Percentiles rank a stretch among this genome's conserved stretches.
Evolutionary conservation across 2,113 vertebrate genomes (phyloP).

Genomic region (Ancistrus triradiatus): DNA sequence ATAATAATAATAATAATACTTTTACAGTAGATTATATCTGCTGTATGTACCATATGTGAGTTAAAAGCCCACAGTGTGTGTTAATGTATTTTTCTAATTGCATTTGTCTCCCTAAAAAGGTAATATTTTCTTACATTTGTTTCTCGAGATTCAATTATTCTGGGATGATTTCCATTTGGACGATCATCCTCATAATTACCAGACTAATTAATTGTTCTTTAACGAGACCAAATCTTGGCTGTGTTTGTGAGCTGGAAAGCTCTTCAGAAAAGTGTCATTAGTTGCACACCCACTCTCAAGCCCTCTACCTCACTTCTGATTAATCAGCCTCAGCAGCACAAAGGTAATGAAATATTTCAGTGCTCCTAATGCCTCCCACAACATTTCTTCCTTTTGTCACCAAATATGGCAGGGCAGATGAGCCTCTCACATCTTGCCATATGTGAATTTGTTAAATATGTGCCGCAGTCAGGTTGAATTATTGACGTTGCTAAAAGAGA

Average conservation of each 20-base stretch:
- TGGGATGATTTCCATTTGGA: conserved; percentile 30
- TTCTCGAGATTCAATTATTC: conserved; percentile 36
- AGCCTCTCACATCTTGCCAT: conserved; percentile 10
- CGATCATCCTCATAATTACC: conserved; percentile 22
- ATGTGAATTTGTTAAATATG: conserved; percentile 32
- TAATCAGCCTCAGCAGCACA: conserved; percentile 66
- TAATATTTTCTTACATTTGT: conserved; percentile 34
- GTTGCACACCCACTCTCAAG: conserved; percentile 41
- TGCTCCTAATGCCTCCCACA: conserved; percentile 52
- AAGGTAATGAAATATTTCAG: conserved; percentile 62
- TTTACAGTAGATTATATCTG: no score
- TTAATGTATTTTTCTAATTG: conserved; percentile 6
- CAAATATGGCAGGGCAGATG: conserved; percentile 42
- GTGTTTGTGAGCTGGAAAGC: conserved; percentile 35
- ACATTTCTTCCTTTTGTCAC: conserved; percentile 41
- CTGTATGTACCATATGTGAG: neutral
- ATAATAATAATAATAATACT: no score
- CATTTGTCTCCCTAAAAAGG: conserved; percentile 21
- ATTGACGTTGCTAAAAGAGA: conserved; percentile 8
- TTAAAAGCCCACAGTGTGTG: neutral
- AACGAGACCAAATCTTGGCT: conserved; percentile 25
- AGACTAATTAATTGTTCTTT: conserved; percentile 39
- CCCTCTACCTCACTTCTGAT: conserved; percentile 66
- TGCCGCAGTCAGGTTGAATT: conserved; percentile 17
- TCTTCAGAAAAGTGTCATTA: conserved; percentile 37